Conservation (phyloP, 2,888 invertebrate species). For the Amblyjoppa fuscipennis region DNA sequence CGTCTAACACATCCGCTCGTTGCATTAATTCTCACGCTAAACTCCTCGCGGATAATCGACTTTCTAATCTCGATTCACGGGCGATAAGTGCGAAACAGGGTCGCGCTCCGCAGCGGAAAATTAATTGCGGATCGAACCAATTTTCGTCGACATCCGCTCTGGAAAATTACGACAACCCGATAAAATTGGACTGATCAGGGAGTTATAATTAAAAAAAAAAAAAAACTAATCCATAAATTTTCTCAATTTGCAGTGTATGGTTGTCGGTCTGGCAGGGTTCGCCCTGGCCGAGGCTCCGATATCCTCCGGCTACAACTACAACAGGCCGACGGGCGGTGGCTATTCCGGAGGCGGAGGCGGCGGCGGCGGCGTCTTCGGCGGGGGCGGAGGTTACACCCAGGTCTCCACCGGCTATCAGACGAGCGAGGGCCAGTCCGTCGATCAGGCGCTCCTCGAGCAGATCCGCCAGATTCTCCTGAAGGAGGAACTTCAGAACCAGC, state of each 20-base stretch:
- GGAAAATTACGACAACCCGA: background rate
- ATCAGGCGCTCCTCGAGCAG: conserved; percentile 92
- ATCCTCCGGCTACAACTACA: conserved; percentile 84
- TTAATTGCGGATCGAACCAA: conserved; percentile 1
- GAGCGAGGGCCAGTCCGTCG: conserved; percentile 93
- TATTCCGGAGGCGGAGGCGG: conserved; percentile 85
- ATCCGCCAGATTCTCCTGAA: conserved; percentile 94
- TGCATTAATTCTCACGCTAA: conserved; percentile 12
- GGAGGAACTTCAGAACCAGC: conserved; percentile 90
- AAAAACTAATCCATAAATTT: conserved; percentile 41
- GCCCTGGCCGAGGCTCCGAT: conserved; percentile 91
- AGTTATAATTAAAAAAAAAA: background rate
- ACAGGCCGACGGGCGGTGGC: conserved; percentile 87
- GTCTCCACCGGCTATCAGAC: conserved; percentile 93
- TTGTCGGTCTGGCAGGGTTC: conserved; percentile 92
- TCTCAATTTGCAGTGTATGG: conserved; percentile 90
- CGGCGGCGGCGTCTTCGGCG: conserved; percentile 83
- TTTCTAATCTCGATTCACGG: conserved; percentile 58
- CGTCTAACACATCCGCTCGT: conserved; percentile 38
- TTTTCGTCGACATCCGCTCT: background rate
- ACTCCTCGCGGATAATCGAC: conserved; percentile 36
- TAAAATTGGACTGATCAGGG: background rate
- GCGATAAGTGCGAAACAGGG: conserved; percentile 39
- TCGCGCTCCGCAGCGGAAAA: conserved; percentile 1
- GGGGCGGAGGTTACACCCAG: conserved; percentile 89